Evolutionary conservation across 2,888 invertebrate genomes (phyloP).

Genomic region (Hydraecia micacea): DNA sequence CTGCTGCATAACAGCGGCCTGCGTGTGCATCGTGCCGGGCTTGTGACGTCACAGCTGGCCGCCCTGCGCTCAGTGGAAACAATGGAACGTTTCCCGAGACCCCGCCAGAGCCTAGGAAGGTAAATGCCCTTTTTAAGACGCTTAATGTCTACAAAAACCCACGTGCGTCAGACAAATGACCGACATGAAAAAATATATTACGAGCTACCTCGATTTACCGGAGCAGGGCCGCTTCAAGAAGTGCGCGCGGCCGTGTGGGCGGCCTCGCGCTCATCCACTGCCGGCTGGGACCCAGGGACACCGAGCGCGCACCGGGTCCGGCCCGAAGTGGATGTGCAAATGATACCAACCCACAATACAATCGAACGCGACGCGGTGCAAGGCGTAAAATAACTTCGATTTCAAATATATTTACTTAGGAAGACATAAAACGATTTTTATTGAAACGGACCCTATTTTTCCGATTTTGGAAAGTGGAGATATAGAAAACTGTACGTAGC

Average conservation of each 20-base stretch:
- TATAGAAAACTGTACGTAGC: conserved; percentile 10
- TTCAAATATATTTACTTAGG: conserved; percentile 79
- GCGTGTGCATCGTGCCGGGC: not conserved
- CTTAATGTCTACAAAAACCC: conserved; percentile 83
- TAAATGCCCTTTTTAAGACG: conserved; percentile 82
- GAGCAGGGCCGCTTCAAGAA: conserved; percentile 15
- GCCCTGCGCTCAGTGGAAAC: conserved; percentile 13
- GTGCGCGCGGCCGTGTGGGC: not conserved
- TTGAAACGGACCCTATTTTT: conserved; percentile 71
- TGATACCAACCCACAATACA: not conserved
- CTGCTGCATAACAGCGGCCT: not conserved
- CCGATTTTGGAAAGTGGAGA: conserved; percentile 22
- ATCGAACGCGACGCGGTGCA: conserved; percentile 23
- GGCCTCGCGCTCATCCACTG: not conserved
- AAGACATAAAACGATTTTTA: conserved; percentile 77
- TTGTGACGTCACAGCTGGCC: conserved; percentile 13
- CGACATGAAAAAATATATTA: conserved; percentile 81
- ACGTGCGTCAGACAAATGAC: conserved; percentile 83
- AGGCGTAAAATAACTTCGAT: conserved; percentile 74
- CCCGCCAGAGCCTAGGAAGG: conserved; percentile 59
- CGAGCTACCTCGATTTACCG: conserved; percentile 73
- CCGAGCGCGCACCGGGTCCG: accelerated
- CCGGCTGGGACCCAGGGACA: no score
- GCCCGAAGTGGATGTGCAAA: not conserved
- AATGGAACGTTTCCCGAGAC: conserved; percentile 16